Percentiles rank a stretch among this genome's conserved stretches.
Conservation (phyloP, 1,140 invertebrate genomes). For the Mercenaria mercenaria region DNA sequence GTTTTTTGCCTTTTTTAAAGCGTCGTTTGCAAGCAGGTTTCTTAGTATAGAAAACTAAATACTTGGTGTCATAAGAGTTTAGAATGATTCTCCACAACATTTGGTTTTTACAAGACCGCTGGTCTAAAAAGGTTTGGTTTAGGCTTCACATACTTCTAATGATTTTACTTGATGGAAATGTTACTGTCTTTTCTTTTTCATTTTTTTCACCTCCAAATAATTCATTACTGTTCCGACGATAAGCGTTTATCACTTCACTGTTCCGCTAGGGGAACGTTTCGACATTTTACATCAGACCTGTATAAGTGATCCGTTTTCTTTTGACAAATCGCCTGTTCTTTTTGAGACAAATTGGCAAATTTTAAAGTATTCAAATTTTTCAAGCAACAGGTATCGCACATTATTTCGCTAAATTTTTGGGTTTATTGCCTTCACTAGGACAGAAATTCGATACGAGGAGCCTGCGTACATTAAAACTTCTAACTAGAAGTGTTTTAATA, state of each 20-base stretch:
- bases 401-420: not conserved
- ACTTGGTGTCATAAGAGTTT: no score
- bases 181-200: no score
- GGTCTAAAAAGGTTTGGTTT: no score
- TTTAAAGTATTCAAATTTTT: not conserved
- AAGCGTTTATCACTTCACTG: not conserved
- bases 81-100: no score
- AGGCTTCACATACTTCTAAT: no score
- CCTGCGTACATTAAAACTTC: constrained; percentile 4
- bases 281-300: not conserved
- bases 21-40: no score
- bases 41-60: no score
- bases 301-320: not conserved
- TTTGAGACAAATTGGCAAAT: constrained; percentile 13
- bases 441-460: constrained; percentile 24
- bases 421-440: constrained; percentile 11
- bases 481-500: constrained; percentile 22
- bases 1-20: no score
- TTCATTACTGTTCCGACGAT: no score
- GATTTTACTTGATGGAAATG: no score
- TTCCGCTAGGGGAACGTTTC: not conserved
- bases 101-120: no score
- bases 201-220: no score
- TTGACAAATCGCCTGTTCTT: constrained; percentile 24
- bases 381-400: not conserved